Base-by-base conservation (phyloP, 1,140 invertebrate genomes). In the Mesaphorura yosii region DNA sequence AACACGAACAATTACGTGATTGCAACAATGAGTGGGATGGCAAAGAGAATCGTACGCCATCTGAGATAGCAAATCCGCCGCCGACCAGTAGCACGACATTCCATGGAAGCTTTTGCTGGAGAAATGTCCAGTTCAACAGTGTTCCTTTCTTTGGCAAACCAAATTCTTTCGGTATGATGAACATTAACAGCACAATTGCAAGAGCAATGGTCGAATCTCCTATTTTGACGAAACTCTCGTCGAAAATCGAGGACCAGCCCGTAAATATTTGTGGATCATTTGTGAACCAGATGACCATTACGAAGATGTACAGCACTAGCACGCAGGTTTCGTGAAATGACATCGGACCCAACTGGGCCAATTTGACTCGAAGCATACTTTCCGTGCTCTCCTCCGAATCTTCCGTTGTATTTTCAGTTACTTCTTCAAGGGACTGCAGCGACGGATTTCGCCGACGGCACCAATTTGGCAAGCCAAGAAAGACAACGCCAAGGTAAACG, bases 261-360 rank as follows among this genome's bases (percentile, higher is more conserved):
- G 66, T 60, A 17, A 76, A 60, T 48, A 76, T 70, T 50, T 73
- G 68, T 2, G 77, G 76, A 27, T 73, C 66, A 39, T 74, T 62
- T 28, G 74, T 69, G 42, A 80, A 63, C 77, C 78, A 80, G 12
- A 78, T 58, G 22, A 73, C 4, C 26, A 78, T 68, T 2, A 78
- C 61, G 7, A 69, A 27, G 10, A 71, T 47, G 55, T 79, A 77
- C 37, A 74, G 64, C 17, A 65, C 29, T 7, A 72, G 46, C 4
- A 77, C 68, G 4, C 63, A 65, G 20, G 62, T 65, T 63, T 78
- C 73, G 40, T 74, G 70, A 59, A 75, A 78, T 45, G 70, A 73
- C 1, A 55, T 28, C 12, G n/a, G 20, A 4, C 52, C 56, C 15
- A 58, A 31, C 23, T 53, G 51, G 0, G 22, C 19, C 14, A 27